Evolutionary conservation across 2,888 invertebrate species (phyloP).

Genomic region (Laothoe populi): DNA sequence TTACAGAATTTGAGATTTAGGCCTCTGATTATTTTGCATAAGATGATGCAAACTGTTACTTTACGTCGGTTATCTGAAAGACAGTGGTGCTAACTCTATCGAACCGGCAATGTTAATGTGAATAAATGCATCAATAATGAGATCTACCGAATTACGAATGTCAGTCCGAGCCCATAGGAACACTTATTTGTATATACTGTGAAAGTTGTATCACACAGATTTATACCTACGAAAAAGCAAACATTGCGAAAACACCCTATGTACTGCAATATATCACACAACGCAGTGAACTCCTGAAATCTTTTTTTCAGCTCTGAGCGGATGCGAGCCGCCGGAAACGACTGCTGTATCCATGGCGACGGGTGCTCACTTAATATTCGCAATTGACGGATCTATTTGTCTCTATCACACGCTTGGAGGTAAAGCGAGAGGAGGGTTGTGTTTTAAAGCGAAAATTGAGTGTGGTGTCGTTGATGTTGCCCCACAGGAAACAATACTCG

Average conservation of each 20-base stretch:
- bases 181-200: no score
- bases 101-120: no score
- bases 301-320: slow-evolving; percentile 70
- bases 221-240: neutral
- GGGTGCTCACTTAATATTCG: slow-evolving; percentile 44
- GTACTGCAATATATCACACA: slow-evolving; percentile 35
- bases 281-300: slow-evolving; percentile 59
- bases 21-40: no score
- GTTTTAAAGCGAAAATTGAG: slow-evolving; percentile 75
- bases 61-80: no score
- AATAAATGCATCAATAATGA: no score
- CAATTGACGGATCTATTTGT: slow-evolving; percentile 47
- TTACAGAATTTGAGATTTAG: no score
- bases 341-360: slow-evolving; percentile 49
- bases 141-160: no score
- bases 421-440: slow-evolving; percentile 25
- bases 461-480: slow-evolving; percentile 68
- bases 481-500: slow-evolving; percentile 82
- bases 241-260: slow-evolving; percentile 17
- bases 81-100: no score
- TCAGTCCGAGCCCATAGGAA: no score
- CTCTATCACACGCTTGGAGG: slow-evolving; percentile 40
- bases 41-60: no score
- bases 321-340: slow-evolving; percentile 70
- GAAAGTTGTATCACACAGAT: no score